phyloP scores from a whole-genome alignment of 2,888 invertebrate genomes.

The Amphipyra berbera region DNA sequence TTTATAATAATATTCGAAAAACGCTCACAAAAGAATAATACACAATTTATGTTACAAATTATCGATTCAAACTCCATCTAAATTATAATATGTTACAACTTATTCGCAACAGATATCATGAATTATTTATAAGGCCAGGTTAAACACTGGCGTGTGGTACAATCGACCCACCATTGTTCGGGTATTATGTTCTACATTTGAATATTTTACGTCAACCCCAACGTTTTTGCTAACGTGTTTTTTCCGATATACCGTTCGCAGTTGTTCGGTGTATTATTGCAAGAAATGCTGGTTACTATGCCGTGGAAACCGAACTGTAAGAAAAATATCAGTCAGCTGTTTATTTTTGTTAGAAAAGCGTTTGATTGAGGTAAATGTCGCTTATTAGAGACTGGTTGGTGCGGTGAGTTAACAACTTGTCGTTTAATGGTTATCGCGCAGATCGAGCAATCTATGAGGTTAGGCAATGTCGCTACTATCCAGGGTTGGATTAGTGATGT shows the following conservation, averaged over 20 bases:
- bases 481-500: too few relatives aligned
- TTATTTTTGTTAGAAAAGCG: conserved; percentile 14
- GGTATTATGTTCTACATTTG: conserved; percentile 74
- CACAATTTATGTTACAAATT: conserved; percentile 16
- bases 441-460: too few relatives aligned
- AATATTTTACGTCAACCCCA: conserved; percentile 74
- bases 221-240: conserved; percentile 68
- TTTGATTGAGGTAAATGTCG: conserved; percentile 20
- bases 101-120: conserved; percentile 53
- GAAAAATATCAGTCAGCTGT: conserved; percentile 23
- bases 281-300: conserved; percentile 17
- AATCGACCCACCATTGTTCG: conserved; percentile 60
- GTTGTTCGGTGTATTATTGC: conserved; percentile 27
- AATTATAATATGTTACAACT: conserved; percentile 39
- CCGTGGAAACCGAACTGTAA: not conserved
- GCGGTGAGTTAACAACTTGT: not conserved
- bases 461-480: too few relatives aligned
- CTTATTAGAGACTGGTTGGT: not conserved
- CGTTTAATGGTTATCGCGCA: not conserved
- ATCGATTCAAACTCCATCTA: conserved; percentile 28
- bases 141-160: conserved; percentile 56
- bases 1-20: not conserved
- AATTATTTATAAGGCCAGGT: conserved; percentile 63
- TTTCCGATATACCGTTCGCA: conserved; percentile 51
- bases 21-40: not conserved